Evolutionary conservation across 1,140 invertebrate genomes (phyloP), one percentile per base, ranked within the genome.

Genomic region (Drosophila subobscura): DNA sequence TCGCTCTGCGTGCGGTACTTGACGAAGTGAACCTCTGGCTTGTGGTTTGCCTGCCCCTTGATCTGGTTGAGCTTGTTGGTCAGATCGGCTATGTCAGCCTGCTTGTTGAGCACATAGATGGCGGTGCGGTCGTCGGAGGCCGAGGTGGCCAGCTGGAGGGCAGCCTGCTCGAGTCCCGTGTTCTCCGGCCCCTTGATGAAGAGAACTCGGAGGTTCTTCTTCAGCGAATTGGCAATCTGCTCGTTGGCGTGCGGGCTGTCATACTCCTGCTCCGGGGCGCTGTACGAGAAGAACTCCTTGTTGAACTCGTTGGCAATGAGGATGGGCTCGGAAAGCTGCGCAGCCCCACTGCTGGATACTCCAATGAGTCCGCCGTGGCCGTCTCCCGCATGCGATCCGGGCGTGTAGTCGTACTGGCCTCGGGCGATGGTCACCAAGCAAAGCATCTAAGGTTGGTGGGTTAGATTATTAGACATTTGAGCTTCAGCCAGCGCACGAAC

Each of bases 201-300:
- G 83, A 97, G 95, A 76, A 97, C 96, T 89, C 96, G 96, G 92
- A 96, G 95, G 91, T 96, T 95, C 77, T 96, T 96, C 90, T 95
- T 94, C 67, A 95, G 91, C 2, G 93, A 92, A 8, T 71, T 79
- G 8, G 64, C 53, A 41, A 81, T 73, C 46, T 79, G 66, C 6
- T 81, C 83, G 41, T 73, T 61, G 29, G 61, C 42, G 1, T 56
- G 64, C 0, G 49, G 49, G 51, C 83, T 83, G 29, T 89, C 72
- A 44, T 78, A 90, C 50, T 89, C 89, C 60, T 81, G 72, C 33
- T 90, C 89, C 1, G 86, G 89, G 3, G 89, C 89, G 0, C 65
- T 77, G 44, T 90, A 88, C 0, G 78, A 60, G 37, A 71, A 90
- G 61, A 89, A 90, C 41, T 89, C 80, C 50, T 91, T 91, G 50